Conservation (phyloP, 1,140 invertebrate genomes). For the Tetragnatha versicolor region DNA sequence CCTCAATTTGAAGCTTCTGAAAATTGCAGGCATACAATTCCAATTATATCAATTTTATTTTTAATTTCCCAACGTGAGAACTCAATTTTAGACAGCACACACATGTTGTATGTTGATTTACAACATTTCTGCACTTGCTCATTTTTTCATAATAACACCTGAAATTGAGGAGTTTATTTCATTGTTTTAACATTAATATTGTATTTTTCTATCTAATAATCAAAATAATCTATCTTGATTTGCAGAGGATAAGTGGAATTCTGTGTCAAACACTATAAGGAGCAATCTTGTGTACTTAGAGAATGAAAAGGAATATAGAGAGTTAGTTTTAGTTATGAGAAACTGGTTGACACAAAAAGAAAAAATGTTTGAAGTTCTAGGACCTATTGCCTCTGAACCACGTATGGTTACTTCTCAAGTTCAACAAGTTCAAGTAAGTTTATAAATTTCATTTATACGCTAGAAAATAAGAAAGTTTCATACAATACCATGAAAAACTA, state of each 20-base stretch:
- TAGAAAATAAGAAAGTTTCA: neutral
- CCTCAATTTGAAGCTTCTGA: too few species aligned
- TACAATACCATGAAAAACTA: neutral
- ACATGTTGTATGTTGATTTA: too few species aligned
- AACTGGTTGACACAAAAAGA: constrained; percentile 92
- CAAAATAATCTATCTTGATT: too few species aligned
- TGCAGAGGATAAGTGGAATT: constrained; percentile 73
- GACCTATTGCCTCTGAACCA: constrained; percentile 92
- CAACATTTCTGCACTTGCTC: too few species aligned
- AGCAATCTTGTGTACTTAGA: constrained; percentile 82
- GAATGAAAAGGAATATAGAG: constrained; percentile 89
- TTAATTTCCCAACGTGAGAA: too few species aligned
- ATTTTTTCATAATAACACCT: too few species aligned
- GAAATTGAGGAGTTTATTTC: constrained; percentile 11
- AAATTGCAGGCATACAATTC: too few species aligned
- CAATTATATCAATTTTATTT: too few species aligned
- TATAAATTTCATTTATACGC: neutral
- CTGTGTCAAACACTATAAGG: constrained; percentile 84
- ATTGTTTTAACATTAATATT: neutral
- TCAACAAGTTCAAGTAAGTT: constrained; percentile 74
- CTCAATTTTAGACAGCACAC: too few species aligned
- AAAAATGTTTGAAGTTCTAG: constrained; percentile 90
- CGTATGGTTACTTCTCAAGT: constrained; percentile 93
- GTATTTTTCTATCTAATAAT: neutral
- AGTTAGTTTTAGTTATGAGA: constrained; percentile 82